Conservation (phyloP, 1,140 invertebrate genomes). For the Pissodes strobi region DNA sequence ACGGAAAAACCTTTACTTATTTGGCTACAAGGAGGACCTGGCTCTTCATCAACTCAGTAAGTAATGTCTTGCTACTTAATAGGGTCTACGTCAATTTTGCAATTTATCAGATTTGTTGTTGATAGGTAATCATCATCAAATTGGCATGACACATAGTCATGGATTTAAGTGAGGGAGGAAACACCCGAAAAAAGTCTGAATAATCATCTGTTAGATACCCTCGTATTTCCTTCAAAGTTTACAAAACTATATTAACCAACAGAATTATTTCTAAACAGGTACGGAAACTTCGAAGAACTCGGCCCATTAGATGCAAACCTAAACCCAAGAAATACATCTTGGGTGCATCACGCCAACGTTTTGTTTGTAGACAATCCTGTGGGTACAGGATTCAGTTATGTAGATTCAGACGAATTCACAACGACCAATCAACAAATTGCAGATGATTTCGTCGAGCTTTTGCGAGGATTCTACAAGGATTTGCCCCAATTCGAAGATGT, state of each 20-base stretch:
- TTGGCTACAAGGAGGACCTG: constrained; percentile 70
- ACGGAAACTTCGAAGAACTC: constrained; percentile 78
- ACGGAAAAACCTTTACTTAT: constrained; percentile 72
- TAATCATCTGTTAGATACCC: no score
- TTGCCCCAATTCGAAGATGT: constrained; percentile 70
- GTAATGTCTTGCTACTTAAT: neutral
- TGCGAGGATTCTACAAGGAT: constrained; percentile 66
- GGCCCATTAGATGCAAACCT: constrained; percentile 71
- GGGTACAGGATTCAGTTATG: constrained; percentile 86
- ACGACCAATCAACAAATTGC: constrained; percentile 76
- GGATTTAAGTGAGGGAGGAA: no score
- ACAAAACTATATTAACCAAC: no score
- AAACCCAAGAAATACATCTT: constrained; percentile 70
- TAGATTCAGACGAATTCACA: constrained; percentile 63
- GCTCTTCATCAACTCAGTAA: constrained; percentile 69
- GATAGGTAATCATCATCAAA: no score
- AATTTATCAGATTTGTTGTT: no score
- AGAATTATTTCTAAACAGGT: constrained; percentile 51
- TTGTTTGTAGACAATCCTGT: constrained; percentile 89
- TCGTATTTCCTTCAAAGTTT: no score
- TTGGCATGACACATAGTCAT: no score
- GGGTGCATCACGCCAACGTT: constrained; percentile 77
- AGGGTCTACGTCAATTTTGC: neutral
- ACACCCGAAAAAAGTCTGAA: no score
- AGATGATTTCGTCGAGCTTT: constrained; percentile 73